phyloP scores from a whole-genome alignment of 1,140 invertebrate genomes.

The Lucilia cuprina region DNA sequence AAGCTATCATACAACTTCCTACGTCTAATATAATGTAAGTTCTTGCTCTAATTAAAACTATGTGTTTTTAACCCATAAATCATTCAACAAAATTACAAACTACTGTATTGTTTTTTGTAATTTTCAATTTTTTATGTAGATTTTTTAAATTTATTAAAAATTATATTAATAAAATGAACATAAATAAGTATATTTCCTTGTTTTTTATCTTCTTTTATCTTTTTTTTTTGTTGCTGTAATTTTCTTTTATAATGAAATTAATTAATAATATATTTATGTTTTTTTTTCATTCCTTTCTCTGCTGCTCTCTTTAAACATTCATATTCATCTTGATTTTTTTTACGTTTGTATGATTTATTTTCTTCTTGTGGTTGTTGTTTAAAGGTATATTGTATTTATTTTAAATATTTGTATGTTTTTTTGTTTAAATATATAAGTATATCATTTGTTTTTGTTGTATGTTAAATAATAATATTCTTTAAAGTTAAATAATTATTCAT shows the following conservation, averaged over 20 bases:
- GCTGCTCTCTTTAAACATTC: background rate
- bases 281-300: constrained; percentile 43
- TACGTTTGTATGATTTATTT: constrained; percentile 16
- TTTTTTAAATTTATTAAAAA: constrained; percentile 36
- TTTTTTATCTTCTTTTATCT: background rate
- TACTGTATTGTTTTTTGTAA: background rate
- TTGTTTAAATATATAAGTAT: constrained; percentile 38
- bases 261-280: constrained; percentile 14
- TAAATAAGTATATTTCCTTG: constrained; percentile 34
- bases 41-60: too few species aligned
- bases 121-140: constrained; percentile 33
- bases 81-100: background rate
- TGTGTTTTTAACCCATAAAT: too few species aligned
- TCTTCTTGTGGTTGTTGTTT: constrained; percentile 32
- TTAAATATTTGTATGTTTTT: constrained; percentile 43
- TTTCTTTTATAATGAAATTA: background rate
- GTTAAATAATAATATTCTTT: constrained; percentile 5
- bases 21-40: too few species aligned
- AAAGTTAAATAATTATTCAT: constrained; percentile 35
- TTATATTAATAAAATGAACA: constrained; percentile 35
- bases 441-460: background rate
- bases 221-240: background rate
- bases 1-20: too few species aligned
- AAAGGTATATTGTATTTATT: constrained; percentile 40
- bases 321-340: background rate